Percentiles rank a stretch among this genome's conserved stretches.
Conservation (phyloP, 2,797 vertebrate genomes). For the Calcarius lapponicus region DNA sequence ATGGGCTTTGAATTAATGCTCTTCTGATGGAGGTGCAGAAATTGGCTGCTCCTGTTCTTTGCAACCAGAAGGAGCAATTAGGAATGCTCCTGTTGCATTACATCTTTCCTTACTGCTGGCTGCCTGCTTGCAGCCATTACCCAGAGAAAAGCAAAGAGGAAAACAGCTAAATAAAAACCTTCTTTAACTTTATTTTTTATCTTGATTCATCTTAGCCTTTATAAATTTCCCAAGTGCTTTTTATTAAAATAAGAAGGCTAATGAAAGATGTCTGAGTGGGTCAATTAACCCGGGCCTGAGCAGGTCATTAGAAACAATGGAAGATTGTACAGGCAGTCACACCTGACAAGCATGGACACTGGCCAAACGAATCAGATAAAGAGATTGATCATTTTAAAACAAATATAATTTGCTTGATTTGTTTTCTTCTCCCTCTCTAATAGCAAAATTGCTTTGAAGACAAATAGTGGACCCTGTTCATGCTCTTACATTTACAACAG, state of each 20-base stretch:
- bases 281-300: slow-evolving; percentile 47
- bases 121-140: slow-evolving; percentile 2
- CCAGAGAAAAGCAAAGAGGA: not conserved
- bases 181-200: slow-evolving; percentile 50
- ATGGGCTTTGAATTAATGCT: not conserved
- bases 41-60: not conserved
- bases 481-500: slow-evolving; percentile 45
- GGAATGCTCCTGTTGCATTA: not conserved
- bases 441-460: slow-evolving; percentile 54
- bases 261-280: slow-evolving; percentile 56
- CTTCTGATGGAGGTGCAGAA: not conserved
- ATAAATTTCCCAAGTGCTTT: slow-evolving; percentile 45
- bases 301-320: slow-evolving; percentile 53
- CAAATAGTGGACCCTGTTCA: slow-evolving; percentile 17
- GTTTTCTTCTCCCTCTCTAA: slow-evolving; percentile 39
- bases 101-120: slow-evolving; percentile 4
- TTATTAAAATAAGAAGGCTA: slow-evolving; percentile 64
- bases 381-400: slow-evolving; percentile 53
- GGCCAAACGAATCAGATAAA: slow-evolving; percentile 29
- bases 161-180: slow-evolving; percentile 48
- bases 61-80: slow-evolving; percentile 27
- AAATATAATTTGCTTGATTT: slow-evolving; percentile 68
- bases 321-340: slow-evolving; percentile 5
- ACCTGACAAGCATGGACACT: not conserved
- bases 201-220: slow-evolving; percentile 54